Base-by-base conservation (phyloP, 1,140 invertebrate genomes). In the Anastrepha ludens region DNA sequence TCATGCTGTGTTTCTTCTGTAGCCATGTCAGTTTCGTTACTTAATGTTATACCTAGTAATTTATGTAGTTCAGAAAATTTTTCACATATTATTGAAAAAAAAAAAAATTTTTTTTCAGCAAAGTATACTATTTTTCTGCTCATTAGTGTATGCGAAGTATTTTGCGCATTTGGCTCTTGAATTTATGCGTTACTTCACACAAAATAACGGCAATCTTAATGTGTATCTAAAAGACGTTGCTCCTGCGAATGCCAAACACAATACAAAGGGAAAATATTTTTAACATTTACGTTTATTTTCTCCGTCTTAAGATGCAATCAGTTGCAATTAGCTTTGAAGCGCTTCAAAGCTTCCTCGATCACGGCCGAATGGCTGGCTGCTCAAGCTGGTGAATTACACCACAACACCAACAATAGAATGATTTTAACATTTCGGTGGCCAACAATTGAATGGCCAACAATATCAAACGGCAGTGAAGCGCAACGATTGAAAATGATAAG, bases 381-480 rank as follows among this genome's bases (percentile, higher is more conserved):
- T 6, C 50, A 55, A 29, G 8, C 1, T 44, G 67, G 41, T 41
- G 41, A 29, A 29, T 29, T 29, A 29, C 15, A 74, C 13, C 13
- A 13, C 41, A 74, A 47, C 5, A 44, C 29, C 15, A 74, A 74
- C 41, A 44, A 47, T 17, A 17, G 7, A 47, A 4, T 0, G 67
- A 44, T 41, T 39, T 8, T 11, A 74, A 13, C 15, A 62, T 41
- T 41, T 86, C 50, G 55, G 39, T 86, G 59, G 55, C 58, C 17
- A 86, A 29, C 85, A 44, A 41, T 62, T 62, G n/a, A 86, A 17
- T 60, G 55, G 29, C 29, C 85, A 47, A 41, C 55, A 9, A 60
- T 47, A 86, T 86, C 58, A 86, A 86, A 86, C 13, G 85, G 29
- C 85, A 60, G 15, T 86, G 85, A 86, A 86, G 55, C 85, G 55